These are phyloP conservation scores for Oryctolagus cuniculus DNA, from an alignment of 2,113 vertebrate genomes.

Conservation along the genomic window mOryCun1.1 NC_091451.1:19895501-19896000, in stretches of 20 bases:
- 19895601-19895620: slow-evolving; percentile 86
- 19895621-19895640: slow-evolving; percentile 87
- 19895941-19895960: background rate
- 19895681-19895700: background rate
- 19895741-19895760: background rate
- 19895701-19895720: background rate
- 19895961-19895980: background rate
- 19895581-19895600: slow-evolving; percentile 73
- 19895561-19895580: slow-evolving; percentile 85
- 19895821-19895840: background rate
- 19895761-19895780: background rate
- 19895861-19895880: background rate
- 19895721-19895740: background rate
- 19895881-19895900: background rate
- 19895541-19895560: slow-evolving; percentile 86
- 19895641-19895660: slow-evolving; percentile 84
- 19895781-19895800: background rate
- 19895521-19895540: slow-evolving; percentile 84
- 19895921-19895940: background rate
- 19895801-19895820: background rate
- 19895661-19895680: background rate
- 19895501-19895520: slow-evolving; percentile 85
- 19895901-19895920: background rate
- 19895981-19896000: background rate
- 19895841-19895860: background rate